Evolutionary conservation across 2,113 vertebrate species (phyloP).

Genomic region (Caranx melampygus): DNA sequence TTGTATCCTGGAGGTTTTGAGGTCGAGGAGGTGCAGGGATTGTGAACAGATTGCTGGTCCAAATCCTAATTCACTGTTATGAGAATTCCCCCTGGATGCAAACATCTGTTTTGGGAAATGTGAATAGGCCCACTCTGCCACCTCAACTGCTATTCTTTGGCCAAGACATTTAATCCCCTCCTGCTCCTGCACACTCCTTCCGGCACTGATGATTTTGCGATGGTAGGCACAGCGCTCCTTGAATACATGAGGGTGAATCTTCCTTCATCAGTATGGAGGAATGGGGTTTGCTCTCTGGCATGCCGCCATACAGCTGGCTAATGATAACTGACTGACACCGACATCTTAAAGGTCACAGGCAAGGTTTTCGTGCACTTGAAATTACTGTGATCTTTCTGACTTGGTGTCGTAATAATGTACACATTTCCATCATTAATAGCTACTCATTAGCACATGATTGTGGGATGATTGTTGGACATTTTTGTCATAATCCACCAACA

Average conservation of each 20-base stretch:
- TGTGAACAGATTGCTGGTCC: slow-evolving; percentile 7
- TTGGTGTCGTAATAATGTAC: slow-evolving; percentile 6
- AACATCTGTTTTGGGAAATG: slow-evolving; percentile 21
- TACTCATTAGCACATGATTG: slow-evolving; percentile 36
- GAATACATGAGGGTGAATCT: slow-evolving; percentile 14
- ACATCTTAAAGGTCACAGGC: slow-evolving; percentile 47
- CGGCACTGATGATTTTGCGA: slow-evolving; percentile 14
- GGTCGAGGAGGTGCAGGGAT: slow-evolving; percentile 27
- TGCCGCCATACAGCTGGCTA: slow-evolving; percentile 3
- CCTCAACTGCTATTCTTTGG: slow-evolving; percentile 19
- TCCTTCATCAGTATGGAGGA: slow-evolving; percentile 27
- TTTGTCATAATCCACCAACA: neutral
- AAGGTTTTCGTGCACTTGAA: slow-evolving; percentile 9
- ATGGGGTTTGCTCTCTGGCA: slow-evolving; percentile 6
- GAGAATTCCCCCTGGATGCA: slow-evolving; percentile 9
- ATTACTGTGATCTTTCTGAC: slow-evolving; percentile 31
- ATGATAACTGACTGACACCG: slow-evolving; percentile 41
- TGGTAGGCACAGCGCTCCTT: neutral
- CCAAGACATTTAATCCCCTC: slow-evolving; percentile 27
- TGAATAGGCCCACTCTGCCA: neutral
- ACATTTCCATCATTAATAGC: slow-evolving; percentile 23
- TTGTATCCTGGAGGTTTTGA: slow-evolving; percentile 32
- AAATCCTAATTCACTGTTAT: slow-evolving; percentile 24
- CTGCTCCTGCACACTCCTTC: slow-evolving; percentile 7
- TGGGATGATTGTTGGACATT: slow-evolving; percentile 11